Conservation (phyloP, 2,888 invertebrate species). For the Tenodera sinensis region DNA sequence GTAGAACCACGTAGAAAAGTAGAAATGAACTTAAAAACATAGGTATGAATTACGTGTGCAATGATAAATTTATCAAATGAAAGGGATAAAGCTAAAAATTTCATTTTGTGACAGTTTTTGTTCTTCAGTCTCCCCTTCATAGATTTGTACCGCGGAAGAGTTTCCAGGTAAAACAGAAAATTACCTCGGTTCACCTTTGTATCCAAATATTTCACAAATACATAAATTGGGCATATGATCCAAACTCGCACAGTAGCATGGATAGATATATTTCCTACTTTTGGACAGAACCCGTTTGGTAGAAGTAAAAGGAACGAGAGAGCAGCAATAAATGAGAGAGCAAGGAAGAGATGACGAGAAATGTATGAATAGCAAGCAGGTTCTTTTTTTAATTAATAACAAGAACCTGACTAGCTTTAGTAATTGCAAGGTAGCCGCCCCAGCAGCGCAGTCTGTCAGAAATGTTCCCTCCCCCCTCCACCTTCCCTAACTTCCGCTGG, state of each 20-base stretch:
- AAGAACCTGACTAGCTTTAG: slow-evolving; percentile 14
- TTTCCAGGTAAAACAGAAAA: too few relatives aligned
- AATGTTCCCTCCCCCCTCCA: neutral
- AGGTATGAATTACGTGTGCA: too few relatives aligned
- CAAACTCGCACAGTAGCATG: neutral
- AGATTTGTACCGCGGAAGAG: too few relatives aligned
- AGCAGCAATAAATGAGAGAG: slow-evolving; percentile 7
- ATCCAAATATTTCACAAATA: too few relatives aligned
- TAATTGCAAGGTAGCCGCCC: slow-evolving; percentile 6
- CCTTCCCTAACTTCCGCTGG: neutral
- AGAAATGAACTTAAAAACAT: too few relatives aligned
- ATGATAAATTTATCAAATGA: too few relatives aligned
- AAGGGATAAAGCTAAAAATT: too few relatives aligned
- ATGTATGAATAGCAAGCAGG: slow-evolving; percentile 17
- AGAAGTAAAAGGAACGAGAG: neutral
- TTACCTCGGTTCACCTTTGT: too few relatives aligned
- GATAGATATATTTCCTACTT: neutral
- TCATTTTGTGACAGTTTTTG: too few relatives aligned
- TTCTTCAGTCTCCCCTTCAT: too few relatives aligned
- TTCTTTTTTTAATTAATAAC: slow-evolving; percentile 16
- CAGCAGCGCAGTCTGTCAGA: neutral
- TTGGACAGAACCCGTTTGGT: slow-evolving; percentile 9
- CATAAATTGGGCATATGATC: neutral
- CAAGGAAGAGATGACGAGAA: slow-evolving; percentile 3
- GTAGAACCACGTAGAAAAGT: too few relatives aligned